phyloP scores from a whole-genome alignment of 2,888 invertebrate genomes.

The Tinea semifulvella region DNA sequence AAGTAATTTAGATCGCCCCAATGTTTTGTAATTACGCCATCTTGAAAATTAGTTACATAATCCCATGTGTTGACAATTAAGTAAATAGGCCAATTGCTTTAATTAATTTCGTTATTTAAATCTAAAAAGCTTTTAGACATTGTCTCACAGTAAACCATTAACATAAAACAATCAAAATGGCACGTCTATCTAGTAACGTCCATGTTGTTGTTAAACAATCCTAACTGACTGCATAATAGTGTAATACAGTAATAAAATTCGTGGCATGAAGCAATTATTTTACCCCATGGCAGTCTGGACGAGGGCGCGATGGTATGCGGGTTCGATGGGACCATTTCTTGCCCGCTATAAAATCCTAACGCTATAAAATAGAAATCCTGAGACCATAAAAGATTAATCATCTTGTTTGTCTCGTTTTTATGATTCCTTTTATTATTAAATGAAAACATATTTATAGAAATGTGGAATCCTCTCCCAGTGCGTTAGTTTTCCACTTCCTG shows the following conservation, averaged over 20 bases:
- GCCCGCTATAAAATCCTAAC: slow-evolving; percentile 4
- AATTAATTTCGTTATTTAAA: no score
- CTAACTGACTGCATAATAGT: slow-evolving; percentile 28
- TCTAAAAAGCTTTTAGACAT: no score
- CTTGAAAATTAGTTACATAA: no score
- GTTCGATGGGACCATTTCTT: slow-evolving; percentile 8
- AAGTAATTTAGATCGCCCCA: no score
- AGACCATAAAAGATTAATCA: slow-evolving; percentile 8
- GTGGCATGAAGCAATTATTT: slow-evolving; percentile 27
- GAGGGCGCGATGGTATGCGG: slow-evolving; percentile 5
- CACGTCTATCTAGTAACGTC: slow-evolving; percentile 16
- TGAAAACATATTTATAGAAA: not conserved
- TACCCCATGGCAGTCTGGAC: slow-evolving; percentile 19
- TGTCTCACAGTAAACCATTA: no score
- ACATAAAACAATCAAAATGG: no score
- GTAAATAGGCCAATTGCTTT: no score
- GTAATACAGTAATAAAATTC: slow-evolving; percentile 29
- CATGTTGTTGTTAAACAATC: slow-evolving; percentile 22
- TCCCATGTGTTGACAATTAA: no score
- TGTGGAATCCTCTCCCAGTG: no score
- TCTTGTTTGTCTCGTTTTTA: slow-evolving; percentile 6
- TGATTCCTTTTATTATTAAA: slow-evolving; percentile 1
- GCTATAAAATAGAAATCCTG: slow-evolving; percentile 4
- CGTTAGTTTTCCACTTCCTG: no score
- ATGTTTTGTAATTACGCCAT: no score